These are phyloP conservation scores for Cyprinus carpio DNA, from an alignment of 2,113 vertebrate species.

Conservation along the genomic window DNA sequence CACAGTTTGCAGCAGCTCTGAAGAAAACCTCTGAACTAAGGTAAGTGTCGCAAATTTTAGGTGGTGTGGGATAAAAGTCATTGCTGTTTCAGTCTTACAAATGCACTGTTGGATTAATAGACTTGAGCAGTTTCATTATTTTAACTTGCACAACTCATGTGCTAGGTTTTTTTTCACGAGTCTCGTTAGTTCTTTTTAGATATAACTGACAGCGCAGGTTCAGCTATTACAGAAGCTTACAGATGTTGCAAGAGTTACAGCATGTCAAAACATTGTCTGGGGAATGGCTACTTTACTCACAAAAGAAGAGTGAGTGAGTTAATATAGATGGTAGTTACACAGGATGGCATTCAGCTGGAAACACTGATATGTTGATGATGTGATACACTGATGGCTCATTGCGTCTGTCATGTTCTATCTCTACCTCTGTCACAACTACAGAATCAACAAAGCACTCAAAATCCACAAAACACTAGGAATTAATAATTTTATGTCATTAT, in stretches of 20 bases:
- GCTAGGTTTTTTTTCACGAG: background rate
- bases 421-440: background rate
- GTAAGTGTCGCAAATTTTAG: too few species aligned
- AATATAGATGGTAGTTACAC: background rate
- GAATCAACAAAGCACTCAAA: background rate
- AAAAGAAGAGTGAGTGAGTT: background rate
- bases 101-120: too few species aligned
- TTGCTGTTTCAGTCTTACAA: too few species aligned
- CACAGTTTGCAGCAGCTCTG: too few species aligned
- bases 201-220: background rate
- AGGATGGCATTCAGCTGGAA: background rate
- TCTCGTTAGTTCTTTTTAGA: background rate
- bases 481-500: background rate
- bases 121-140: too few species aligned
- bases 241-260: background rate
- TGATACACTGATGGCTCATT: background rate
- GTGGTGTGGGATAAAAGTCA: too few species aligned
- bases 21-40: too few species aligned
- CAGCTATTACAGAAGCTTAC: background rate
- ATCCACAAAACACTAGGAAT: background rate
- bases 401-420: background rate
- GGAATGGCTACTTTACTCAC: conserved; percentile 2
- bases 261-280: background rate
- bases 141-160: background rate
- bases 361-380: background rate